phyloP scores from a whole-genome alignment of 2,113 vertebrate genomes.

The Cryptomyrus ogoouensis region DNA sequence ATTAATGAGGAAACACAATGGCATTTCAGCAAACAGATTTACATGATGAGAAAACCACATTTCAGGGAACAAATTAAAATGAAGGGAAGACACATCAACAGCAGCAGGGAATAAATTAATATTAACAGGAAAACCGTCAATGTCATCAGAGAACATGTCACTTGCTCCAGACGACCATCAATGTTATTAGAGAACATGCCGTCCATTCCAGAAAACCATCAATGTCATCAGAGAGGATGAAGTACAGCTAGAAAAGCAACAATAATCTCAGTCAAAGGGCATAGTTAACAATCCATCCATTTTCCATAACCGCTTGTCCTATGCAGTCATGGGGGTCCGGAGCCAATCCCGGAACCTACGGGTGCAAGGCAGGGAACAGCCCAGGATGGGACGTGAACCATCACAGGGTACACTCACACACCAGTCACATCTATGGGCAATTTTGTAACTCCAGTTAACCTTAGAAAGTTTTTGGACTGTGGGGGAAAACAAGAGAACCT shows the following conservation, averaged over 20 bases:
- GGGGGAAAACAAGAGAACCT: neutral
- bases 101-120: neutral
- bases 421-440: neutral
- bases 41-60: neutral
- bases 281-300: neutral
- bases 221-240: neutral
- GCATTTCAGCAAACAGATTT: neutral
- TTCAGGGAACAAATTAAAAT: neutral
- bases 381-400: neutral
- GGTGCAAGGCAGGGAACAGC: neutral
- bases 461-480: neutral
- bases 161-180: neutral
- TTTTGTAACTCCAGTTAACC: neutral
- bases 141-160: neutral
- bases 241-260: no score
- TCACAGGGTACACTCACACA: neutral
- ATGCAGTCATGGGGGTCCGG: neutral
- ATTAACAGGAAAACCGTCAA: neutral
- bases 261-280: neutral
- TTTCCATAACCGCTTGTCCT: neutral
- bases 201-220: neutral
- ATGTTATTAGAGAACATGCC: neutral
- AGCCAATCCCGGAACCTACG: neutral
- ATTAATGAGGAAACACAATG: neutral
- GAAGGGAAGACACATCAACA: neutral